Evolutionary conservation across 2,797 vertebrate genomes (phyloP), one percentile per base, ranked within the genome.

Genomic region (Chloroceryle inda): DNA sequence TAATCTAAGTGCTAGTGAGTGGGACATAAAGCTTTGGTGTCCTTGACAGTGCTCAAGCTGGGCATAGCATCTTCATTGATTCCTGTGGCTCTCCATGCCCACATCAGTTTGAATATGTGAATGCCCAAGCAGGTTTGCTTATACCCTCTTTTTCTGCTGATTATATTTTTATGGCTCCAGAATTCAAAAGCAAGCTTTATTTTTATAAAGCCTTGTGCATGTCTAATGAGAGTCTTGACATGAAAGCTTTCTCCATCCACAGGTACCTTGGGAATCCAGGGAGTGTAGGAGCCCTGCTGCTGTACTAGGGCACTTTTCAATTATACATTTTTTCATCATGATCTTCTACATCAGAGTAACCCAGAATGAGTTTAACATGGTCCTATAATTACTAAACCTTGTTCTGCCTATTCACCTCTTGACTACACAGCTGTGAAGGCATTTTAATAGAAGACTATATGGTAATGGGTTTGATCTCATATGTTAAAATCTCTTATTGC

Each of bases 121-220:
- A 64, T 83, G 87, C 23, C 87, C 75, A 52, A 72, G 37, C 68
- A 91, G 37, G 20, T 72, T 91, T 88, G 49, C 62, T 80, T 63
- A 83, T 59, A 66, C 14, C 26, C 61, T 77, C 53, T 81, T 95
- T 80, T 94, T 71, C 88, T 68, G 72, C 72, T 81, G 29, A 89
- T 91, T 95, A 61, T 56, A 29, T 83, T 92, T 94, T 83, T 77
- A 88, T 89, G 62, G 52, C 42, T 91, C 86, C 16, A 72, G 79
- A 89, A 92, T 66, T 83, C 45, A 58, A 75, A 91, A 77, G 29
- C 56, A 68, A 29, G 55, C 20, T 91, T 91, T 35, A 55, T 76
- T 94, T 94, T 85, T 85, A 4, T 89, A 50, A 95, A 85, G 61
- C 64, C 72, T 62, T 62, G 14, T 95, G 85, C 49, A 68, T 78